A percentile compares a stretch with the other conserved stretches of the same genome.
These are phyloP conservation scores for Hecatera dysodea DNA, from an alignment of 2,888 invertebrate genomes.

Conservation along the genomic window DNA sequence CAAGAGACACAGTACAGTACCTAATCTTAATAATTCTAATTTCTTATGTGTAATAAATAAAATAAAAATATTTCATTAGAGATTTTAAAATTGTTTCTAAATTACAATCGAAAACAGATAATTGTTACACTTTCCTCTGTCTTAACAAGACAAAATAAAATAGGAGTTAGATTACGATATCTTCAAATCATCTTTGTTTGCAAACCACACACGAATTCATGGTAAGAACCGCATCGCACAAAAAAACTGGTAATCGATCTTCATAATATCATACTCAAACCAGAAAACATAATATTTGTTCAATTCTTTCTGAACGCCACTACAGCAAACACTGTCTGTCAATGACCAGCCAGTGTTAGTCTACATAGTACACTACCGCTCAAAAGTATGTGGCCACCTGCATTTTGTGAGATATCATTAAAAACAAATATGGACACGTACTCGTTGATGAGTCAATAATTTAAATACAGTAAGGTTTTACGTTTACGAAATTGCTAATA, in stretches of 20 bases:
- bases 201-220: slow-evolving; percentile 35
- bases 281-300: slow-evolving; percentile 46
- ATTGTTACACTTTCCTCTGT: background rate
- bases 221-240: slow-evolving; percentile 25
- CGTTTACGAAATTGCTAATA: no score
- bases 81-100: no score
- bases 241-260: slow-evolving; percentile 50
- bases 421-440: no score
- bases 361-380: slow-evolving; percentile 22
- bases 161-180: slow-evolving; percentile 31
- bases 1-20: no score
- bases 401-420: no score
- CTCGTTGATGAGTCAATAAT: no score
- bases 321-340: slow-evolving; percentile 41
- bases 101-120: slow-evolving; percentile 1
- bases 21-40: no score
- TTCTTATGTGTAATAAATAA: background rate
- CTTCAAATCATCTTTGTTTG: slow-evolving; percentile 25
- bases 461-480: no score
- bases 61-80: no score
- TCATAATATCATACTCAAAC: slow-evolving; percentile 29
- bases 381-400: background rate
- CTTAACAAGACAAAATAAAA: slow-evolving; percentile 14
- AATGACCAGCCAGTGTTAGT: slow-evolving; percentile 38
- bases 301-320: slow-evolving; percentile 33